These are phyloP conservation scores for Eriocheir sinensis DNA, from an alignment of 1,140 invertebrate species.

Conservation along the genomic window DNA sequence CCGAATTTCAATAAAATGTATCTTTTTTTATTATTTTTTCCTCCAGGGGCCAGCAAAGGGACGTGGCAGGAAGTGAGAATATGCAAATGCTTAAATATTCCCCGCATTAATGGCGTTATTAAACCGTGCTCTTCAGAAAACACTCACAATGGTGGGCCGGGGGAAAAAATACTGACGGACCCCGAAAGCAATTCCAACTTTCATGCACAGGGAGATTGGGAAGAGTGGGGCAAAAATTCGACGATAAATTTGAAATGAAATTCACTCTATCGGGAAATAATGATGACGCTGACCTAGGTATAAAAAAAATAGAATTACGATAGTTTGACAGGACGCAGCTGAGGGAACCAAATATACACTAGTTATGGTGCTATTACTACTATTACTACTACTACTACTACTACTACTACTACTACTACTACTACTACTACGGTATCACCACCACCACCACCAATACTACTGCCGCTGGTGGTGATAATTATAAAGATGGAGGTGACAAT, in stretches of 20 bases:
- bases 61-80: not conserved
- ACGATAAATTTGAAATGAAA: not conserved
- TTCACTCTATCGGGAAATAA: not conserved
- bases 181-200: slow-evolving; percentile 24
- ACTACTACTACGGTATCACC: not conserved
- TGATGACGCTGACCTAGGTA: not conserved
- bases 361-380: not conserved
- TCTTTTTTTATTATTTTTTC: slow-evolving; percentile 4
- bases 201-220: not conserved
- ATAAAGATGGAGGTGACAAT: too few relatives aligned
- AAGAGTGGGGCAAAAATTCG: slow-evolving; percentile 3
- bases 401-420: not conserved
- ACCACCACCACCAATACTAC: not conserved
- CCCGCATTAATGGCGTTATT: slow-evolving; percentile 6
- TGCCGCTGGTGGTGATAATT: too few relatives aligned
- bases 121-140: slow-evolving; percentile 14
- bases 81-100: slow-evolving; percentile 17
- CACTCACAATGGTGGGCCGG: not conserved
- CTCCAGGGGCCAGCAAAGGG: not conserved
- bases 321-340: too few relatives aligned
- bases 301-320: too few relatives aligned
- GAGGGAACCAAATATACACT: too few relatives aligned
- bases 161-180: not conserved
- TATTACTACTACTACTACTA: not conserved
- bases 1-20: slow-evolving; percentile 30